These are phyloP conservation scores for Siniperca scherzeri DNA, from an alignment of 2,797 vertebrate species.

Conservation along the genomic window DNA sequence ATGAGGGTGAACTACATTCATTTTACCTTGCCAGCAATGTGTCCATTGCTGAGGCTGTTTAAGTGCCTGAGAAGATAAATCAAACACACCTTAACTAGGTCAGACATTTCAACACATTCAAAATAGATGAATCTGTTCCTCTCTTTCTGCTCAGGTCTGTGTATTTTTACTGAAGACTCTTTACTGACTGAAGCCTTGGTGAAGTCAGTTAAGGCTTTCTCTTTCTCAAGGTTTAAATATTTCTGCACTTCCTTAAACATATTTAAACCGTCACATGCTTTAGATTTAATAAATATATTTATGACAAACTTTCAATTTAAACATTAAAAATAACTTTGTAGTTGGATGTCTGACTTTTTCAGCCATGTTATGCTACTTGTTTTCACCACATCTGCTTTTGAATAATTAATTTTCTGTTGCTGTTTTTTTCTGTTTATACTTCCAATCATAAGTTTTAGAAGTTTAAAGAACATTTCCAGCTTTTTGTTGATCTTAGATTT, in stretches of 20 bases:
- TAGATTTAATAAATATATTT: neutral
- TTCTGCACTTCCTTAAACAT: neutral
- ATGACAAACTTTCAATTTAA: neutral
- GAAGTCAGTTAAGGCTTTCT: neutral
- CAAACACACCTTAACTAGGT: constrained; percentile 75
- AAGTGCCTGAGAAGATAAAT: constrained; percentile 73
- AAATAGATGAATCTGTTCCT: constrained; percentile 72
- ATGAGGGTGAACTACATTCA: constrained; percentile 16
- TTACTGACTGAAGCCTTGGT: constrained; percentile 16
- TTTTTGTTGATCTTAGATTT: neutral
- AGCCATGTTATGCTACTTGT: neutral
- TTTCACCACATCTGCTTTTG: neutral
- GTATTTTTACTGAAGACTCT: constrained; percentile 50
- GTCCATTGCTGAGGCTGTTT: constrained; percentile 60
- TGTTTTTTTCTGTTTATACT: neutral
- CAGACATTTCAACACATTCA: constrained; percentile 75
- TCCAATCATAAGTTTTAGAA: neutral
- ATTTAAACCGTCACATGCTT: neutral
- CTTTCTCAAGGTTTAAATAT: neutral
- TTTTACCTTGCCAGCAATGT: constrained; percentile 52
- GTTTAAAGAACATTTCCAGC: neutral
- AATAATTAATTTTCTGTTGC: neutral
- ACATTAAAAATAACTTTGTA: neutral
- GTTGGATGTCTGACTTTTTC: neutral
- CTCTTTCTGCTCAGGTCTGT: constrained; percentile 52